These are phyloP conservation scores for Zenarchopterus dispar DNA, from an alignment of 2,797 vertebrate genomes.

Conservation along the genomic window DNA sequence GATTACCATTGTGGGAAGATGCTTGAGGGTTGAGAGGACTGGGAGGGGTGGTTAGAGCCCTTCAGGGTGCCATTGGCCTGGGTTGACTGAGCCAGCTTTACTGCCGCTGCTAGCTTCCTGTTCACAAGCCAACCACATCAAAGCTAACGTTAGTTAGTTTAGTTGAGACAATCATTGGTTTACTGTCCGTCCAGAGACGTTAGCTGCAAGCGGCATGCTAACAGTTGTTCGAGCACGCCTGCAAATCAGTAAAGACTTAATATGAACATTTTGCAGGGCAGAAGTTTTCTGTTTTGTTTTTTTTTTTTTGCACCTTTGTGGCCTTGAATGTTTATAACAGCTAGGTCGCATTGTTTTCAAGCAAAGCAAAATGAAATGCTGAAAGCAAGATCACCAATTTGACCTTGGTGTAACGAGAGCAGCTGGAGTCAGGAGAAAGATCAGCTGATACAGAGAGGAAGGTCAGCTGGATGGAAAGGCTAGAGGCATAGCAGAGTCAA, in stretches of 20 bases:
- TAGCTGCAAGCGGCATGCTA: slow-evolving; percentile 24
- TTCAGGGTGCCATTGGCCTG: slow-evolving; percentile 97
- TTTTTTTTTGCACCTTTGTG: slow-evolving; percentile 28
- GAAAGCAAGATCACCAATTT: slow-evolving; percentile 41
- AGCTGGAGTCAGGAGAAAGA: slow-evolving; percentile 34
- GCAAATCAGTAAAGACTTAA: slow-evolving; percentile 9
- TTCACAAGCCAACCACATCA: slow-evolving; percentile 84
- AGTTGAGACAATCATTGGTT: slow-evolving; percentile 50
- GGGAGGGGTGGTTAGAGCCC: slow-evolving; percentile 89
- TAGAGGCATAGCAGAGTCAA: slow-evolving; percentile 46
- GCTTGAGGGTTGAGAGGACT: slow-evolving; percentile 89
- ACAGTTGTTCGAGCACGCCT: slow-evolving; percentile 16
- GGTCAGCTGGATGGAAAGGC: slow-evolving; percentile 62
- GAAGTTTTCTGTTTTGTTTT: neutral
- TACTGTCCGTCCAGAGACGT: slow-evolving; percentile 26
- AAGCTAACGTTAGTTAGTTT: slow-evolving; percentile 73
- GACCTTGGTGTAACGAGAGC: slow-evolving; percentile 41
- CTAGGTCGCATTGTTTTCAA: slow-evolving; percentile 35
- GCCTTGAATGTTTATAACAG: slow-evolving; percentile 31
- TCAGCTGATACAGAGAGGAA: slow-evolving; percentile 36
- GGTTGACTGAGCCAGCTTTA: slow-evolving; percentile 96
- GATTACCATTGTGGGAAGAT: slow-evolving; percentile 96
- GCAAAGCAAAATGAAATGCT: slow-evolving; percentile 32
- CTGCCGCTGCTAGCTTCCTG: slow-evolving; percentile 97
- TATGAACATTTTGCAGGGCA: slow-evolving; percentile 17